Evolutionary conservation across 2,113 vertebrate genomes (phyloP).

Genomic region (Dasypus novemcinctus): DNA sequence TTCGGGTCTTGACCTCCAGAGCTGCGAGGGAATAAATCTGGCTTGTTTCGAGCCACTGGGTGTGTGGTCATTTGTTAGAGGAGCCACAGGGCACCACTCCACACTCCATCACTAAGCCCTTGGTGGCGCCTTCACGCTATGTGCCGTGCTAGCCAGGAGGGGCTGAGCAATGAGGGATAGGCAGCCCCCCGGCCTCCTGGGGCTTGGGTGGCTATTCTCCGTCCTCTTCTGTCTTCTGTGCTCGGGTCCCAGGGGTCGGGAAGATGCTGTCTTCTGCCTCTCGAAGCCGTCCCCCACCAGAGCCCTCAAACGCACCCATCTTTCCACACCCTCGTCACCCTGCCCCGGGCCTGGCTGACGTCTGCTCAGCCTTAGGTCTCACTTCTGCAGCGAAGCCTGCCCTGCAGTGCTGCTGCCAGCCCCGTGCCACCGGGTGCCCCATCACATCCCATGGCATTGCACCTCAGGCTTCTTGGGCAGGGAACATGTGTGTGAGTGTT

Average conservation of each 20-base stretch:
- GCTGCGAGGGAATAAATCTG: not conserved
- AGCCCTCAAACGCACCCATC: not conserved
- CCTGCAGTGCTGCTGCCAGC: not conserved
- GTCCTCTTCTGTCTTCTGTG: not conserved
- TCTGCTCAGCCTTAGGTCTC: not conserved
- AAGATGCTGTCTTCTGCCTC: not conserved
- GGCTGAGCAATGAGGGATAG: not conserved
- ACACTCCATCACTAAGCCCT: not conserved
- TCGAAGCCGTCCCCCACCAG: not conserved
- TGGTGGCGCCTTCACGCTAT: not conserved
- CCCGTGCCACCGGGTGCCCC: not conserved
- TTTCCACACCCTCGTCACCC: not conserved
- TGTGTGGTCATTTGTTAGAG: not conserved
- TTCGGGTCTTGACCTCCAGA: not conserved
- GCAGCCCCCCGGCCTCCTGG: fast-evolving
- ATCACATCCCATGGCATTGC: not conserved
- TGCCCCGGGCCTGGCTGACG: not conserved
- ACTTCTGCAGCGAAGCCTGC: not conserved
- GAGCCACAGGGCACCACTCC: not conserved
- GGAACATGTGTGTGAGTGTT: fast-evolving
- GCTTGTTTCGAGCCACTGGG: not conserved
- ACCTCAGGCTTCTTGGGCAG: fast-evolving
- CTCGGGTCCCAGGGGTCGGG: not conserved
- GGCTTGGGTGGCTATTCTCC: not conserved
- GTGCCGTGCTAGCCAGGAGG: not conserved